Base-by-base conservation (phyloP, 1,140 invertebrate genomes). In the Papilio dardanus region DNA sequence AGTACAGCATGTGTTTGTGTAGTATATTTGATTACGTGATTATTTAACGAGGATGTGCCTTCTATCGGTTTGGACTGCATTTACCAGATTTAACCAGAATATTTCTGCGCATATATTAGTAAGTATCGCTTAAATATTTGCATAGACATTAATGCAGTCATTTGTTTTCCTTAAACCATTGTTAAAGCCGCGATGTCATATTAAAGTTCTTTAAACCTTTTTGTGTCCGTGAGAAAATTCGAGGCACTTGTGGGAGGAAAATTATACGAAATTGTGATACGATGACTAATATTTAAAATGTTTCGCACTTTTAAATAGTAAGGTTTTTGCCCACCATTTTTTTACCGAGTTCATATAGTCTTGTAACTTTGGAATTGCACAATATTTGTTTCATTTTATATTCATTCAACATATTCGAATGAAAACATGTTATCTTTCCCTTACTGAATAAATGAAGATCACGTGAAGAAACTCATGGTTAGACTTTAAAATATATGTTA, bases 1-100 rank as follows among this genome's bases (percentile, higher is more conserved):
- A 8, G 5, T 35, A 35, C 33, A 35, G 33, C 33, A 42, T 42
- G 3, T 42, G 14, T 42, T 5, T 42, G 3, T 62, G 12, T 19
- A 7, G 8, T 62, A n/a, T 24, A 28, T 62, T 2, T 62, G 21
- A 54, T 24, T 54, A 24, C 21, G 50, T 54, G 50, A 54, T 54
- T 54, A 12, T 54, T 54, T 54, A 21, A 24, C 21, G 50, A 54
- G 50, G 50, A 54, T 54, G 21, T 16, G 50, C 7, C 8, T 10
- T 54, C 50, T 54, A 54, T 54, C 21, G 54, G 54, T 28, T 28
- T 28, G 54, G 54, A 62, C 54, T 28, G 54, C 54, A 62, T 28
- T 28, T 21, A 62, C 54, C 54, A 24, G 54, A 62, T 62, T 21
- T 62, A 62, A 30, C 54, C 54, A 30, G 54, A 62, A 62, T 24